These are phyloP conservation scores for Drosophila santomea DNA, from an alignment of 1,140 invertebrate genomes.

Conservation along the genomic window DNA sequence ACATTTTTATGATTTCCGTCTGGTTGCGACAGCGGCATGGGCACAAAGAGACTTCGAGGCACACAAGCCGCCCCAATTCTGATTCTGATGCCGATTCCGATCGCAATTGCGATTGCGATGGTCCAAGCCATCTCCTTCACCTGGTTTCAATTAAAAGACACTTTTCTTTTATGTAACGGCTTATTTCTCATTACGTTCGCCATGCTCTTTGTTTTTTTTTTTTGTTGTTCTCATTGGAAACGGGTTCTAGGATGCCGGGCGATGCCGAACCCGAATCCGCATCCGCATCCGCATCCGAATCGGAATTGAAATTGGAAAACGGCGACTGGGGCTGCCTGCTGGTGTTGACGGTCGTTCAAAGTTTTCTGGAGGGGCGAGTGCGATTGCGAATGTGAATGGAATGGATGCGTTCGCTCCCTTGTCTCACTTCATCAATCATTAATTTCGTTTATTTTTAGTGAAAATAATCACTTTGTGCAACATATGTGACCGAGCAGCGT, in stretches of 20 bases:
- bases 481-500: constrained; percentile 70
- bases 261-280: constrained; percentile 3
- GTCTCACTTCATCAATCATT: constrained; percentile 82
- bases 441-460: constrained; percentile 82
- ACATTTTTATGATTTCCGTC: constrained; percentile 83
- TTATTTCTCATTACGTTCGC: constrained; percentile 78
- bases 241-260: constrained; percentile 21
- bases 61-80: constrained; percentile 24
- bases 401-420: constrained; percentile 58
- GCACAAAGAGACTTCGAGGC: constrained; percentile 32
- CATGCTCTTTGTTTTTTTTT: constrained; percentile 41
- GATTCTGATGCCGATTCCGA: constrained; percentile 3
- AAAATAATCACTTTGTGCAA: constrained; percentile 80
- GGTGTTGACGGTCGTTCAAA: constrained; percentile 66
- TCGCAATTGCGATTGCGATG: neutral
- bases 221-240: constrained; percentile 46
- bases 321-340: constrained; percentile 34
- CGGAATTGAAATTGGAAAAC: constrained; percentile 33
- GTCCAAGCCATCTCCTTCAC: constrained; percentile 61
- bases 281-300: constrained; percentile 3
- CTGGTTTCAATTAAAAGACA: constrained; percentile 82
- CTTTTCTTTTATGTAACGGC: constrained; percentile 69
- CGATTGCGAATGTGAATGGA: constrained; percentile 30
- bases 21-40: constrained; percentile 56
- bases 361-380: constrained; percentile 19